Evolutionary conservation across 92 coral and sea anemone genomes (phyloP).

Genomic region (Siderastrea radians): DNA sequence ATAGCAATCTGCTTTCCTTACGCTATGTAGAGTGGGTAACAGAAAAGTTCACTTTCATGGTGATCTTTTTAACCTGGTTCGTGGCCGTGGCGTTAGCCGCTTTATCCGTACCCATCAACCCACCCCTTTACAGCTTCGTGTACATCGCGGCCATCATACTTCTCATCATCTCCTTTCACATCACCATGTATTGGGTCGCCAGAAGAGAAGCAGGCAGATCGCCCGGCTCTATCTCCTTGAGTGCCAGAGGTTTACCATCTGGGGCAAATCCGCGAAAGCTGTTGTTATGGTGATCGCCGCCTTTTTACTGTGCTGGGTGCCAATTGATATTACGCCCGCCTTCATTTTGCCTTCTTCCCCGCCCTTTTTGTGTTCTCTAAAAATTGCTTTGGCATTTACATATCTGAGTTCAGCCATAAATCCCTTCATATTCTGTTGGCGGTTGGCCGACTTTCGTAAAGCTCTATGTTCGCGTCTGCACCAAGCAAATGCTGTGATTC

Average conservation of each 20-base stretch:
- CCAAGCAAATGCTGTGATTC: neutral
- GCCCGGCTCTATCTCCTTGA: neutral
- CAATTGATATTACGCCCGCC: neutral
- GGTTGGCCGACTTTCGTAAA: neutral
- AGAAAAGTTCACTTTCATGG: neutral
- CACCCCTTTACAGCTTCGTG: neutral
- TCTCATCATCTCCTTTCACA: constrained; percentile 6
- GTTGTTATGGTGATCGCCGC: constrained; percentile 1
- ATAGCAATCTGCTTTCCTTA: constrained; percentile 12
- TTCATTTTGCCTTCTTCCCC: neutral
- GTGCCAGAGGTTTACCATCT: neutral
- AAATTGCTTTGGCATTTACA: neutral
- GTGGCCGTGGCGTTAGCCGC: neutral
- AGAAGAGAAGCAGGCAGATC: neutral
- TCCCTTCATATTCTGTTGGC: constrained; percentile 19
- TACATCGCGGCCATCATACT: neutral
- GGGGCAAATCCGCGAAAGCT: constrained; percentile 2
- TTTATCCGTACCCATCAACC: neutral
- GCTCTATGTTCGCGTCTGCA: neutral
- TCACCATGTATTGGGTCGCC: neutral
- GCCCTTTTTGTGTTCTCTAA: neutral
- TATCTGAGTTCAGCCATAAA: constrained; percentile 1
- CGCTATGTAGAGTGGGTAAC: neutral
- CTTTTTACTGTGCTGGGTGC: constrained; percentile 1
- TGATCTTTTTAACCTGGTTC: neutral